phyloP scores from a whole-genome alignment of 2,113 vertebrate species.

The Malurus alboscapulatus region DNA sequence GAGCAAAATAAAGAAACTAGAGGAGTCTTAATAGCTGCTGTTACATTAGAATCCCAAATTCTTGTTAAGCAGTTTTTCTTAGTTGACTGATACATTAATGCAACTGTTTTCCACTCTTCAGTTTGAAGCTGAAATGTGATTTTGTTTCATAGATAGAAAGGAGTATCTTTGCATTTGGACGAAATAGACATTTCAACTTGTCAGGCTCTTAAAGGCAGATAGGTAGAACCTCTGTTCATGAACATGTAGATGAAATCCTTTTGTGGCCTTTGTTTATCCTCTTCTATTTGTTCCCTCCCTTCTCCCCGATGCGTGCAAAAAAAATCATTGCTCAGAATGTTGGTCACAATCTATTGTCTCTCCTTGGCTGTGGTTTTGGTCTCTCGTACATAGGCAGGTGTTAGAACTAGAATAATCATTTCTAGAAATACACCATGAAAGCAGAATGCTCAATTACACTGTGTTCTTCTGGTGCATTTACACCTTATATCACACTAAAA shows the following conservation, averaged over 20 bases:
- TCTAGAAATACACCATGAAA: slow-evolving; percentile 64
- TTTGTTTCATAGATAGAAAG: slow-evolving; percentile 46
- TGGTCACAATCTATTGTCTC: slow-evolving; percentile 60
- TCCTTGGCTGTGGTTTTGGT: slow-evolving; percentile 53
- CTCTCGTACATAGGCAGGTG: slow-evolving; percentile 67
- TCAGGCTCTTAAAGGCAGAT: neutral
- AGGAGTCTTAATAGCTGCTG: slow-evolving; percentile 55
- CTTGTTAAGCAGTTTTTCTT: slow-evolving; percentile 22
- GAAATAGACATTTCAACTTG: slow-evolving; percentile 33
- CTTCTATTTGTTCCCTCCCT: neutral
- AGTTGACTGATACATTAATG: neutral
- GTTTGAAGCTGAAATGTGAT: slow-evolving; percentile 38
- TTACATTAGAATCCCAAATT: slow-evolving; percentile 33
- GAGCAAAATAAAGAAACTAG: neutral
- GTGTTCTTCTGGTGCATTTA: slow-evolving; percentile 71
- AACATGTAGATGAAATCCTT: slow-evolving; percentile 38
- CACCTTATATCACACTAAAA: slow-evolving; percentile 71
- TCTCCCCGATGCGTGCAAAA: neutral
- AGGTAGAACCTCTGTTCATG: slow-evolving; percentile 24
- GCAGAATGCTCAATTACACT: slow-evolving; percentile 60
- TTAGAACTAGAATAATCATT: slow-evolving; percentile 69
- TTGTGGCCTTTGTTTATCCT: slow-evolving; percentile 60
- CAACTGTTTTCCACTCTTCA: slow-evolving; percentile 18
- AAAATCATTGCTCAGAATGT: slow-evolving; percentile 50
- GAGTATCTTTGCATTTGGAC: slow-evolving; percentile 10